phyloP scores from a whole-genome alignment of 2,888 invertebrate species.

The Teinopalpus imperialis region DNA sequence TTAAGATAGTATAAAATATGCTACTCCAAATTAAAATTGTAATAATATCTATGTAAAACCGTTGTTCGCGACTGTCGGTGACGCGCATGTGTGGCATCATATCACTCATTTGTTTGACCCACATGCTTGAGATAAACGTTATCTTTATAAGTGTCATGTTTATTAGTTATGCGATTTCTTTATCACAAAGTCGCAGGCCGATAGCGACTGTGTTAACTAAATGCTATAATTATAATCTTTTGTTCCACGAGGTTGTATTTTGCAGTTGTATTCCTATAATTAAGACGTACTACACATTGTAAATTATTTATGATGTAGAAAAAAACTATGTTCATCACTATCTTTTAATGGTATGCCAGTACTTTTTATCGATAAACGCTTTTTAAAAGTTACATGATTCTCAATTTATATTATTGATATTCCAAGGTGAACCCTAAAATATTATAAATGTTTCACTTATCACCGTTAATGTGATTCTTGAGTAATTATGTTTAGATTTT shows the following conservation, averaged over 20 bases:
- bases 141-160: slow-evolving; percentile 57
- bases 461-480: slow-evolving; percentile 3
- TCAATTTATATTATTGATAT: neutral
- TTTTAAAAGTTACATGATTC: neutral
- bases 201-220: slow-evolving; percentile 39
- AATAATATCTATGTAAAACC: slow-evolving; percentile 3
- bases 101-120: slow-evolving; percentile 63
- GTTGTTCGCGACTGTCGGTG: slow-evolving; percentile 13
- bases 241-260: neutral
- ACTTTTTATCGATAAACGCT: too few species aligned
- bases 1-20: too few species aligned
- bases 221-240: slow-evolving; percentile 13
- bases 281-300: too few species aligned
- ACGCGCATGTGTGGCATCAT: slow-evolving; percentile 30
- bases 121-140: slow-evolving; percentile 64
- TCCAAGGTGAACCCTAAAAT: slow-evolving; percentile 1
- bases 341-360: too few species aligned
- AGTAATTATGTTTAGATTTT: slow-evolving; percentile 2
- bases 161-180: slow-evolving; percentile 64
- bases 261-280: neutral
- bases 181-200: slow-evolving; percentile 49
- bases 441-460: slow-evolving; percentile 5
- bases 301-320: too few species aligned
- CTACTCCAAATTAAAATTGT: too few species aligned
- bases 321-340: too few species aligned